Conservation (phyloP, 53 echinoderm and acorn worm species). For the Patiria pectinifera region DNA sequence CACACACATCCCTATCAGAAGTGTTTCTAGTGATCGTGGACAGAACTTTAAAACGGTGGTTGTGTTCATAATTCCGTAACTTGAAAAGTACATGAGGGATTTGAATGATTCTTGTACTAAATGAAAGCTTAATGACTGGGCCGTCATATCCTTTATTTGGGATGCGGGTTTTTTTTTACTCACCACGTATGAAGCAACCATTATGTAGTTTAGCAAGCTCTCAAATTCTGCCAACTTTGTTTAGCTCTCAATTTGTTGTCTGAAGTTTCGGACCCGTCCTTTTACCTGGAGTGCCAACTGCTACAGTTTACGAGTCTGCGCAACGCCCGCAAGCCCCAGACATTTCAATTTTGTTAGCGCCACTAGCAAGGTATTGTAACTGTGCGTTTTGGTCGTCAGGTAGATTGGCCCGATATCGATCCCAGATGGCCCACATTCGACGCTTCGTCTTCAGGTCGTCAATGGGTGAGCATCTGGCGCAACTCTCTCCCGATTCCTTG, state of each 20-base stretch:
- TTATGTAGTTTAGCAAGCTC: too few relatives aligned
- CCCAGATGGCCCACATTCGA: neutral
- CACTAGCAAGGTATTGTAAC: neutral
- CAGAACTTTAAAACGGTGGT: too few relatives aligned
- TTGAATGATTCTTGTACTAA: too few relatives aligned
- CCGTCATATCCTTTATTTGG: too few relatives aligned
- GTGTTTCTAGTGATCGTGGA: too few relatives aligned
- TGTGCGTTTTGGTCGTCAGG: neutral
- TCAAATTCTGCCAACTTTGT: neutral
- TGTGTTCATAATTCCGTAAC: too few relatives aligned
- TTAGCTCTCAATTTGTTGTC: neutral
- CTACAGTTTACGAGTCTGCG: neutral
- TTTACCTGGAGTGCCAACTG: neutral
- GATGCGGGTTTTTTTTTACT: too few relatives aligned
- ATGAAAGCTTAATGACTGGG: too few relatives aligned
- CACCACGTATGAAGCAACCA: too few relatives aligned
- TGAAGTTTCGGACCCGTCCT: neutral
- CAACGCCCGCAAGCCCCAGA: neutral
- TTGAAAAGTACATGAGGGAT: too few relatives aligned
- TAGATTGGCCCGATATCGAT: neutral
- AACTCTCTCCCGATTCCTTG: neutral
- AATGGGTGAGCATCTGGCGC: constrained; percentile 15
- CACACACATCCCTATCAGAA: too few relatives aligned
- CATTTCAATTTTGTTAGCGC: constrained; percentile 2
- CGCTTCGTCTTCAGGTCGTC: neutral